phyloP scores from a whole-genome alignment of 2,888 invertebrate genomes.

The Lapara coniferarum region DNA sequence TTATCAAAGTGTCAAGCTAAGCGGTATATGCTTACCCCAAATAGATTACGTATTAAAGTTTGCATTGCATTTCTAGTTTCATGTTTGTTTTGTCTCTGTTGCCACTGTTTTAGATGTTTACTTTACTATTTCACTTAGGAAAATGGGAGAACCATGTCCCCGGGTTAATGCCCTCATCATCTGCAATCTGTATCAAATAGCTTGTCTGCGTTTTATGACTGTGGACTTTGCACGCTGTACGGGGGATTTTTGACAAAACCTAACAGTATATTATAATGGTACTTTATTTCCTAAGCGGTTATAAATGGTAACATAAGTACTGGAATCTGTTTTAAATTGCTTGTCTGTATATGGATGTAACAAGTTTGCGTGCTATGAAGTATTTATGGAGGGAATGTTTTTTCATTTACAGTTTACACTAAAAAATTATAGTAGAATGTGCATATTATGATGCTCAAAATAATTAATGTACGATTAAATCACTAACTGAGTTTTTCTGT shows the following conservation, averaged over 20 bases:
- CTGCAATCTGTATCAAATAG: neutral
- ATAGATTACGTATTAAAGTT: neutral
- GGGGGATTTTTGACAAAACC: too few species aligned
- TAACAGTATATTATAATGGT: too few species aligned
- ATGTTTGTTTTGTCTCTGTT: constrained; percentile 3
- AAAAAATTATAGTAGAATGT: too few species aligned
- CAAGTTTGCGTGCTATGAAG: too few species aligned
- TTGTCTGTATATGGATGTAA: neutral
- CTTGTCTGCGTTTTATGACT: neutral
- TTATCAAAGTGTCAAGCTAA: neutral
- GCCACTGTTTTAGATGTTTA: constrained; percentile 1
- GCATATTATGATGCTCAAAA: too few species aligned
- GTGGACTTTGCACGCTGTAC: neutral
- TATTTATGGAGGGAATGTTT: too few species aligned
- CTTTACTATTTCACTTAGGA: constrained; percentile 3
- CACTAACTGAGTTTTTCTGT: too few species aligned
- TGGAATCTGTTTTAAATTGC: neutral
- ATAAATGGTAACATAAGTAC: too few species aligned
- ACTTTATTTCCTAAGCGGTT: too few species aligned
- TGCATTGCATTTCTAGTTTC: neutral
- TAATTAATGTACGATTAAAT: too few species aligned
- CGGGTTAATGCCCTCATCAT: neutral
- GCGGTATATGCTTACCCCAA: neutral
- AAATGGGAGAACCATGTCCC: constrained; percentile 4
- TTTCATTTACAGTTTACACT: too few species aligned